A percentile compares a stretch with the other conserved stretches of the same genome.
Evolutionary conservation across 2,113 vertebrate genomes (phyloP).

Genomic region (Cheilinus undulatus): DNA sequence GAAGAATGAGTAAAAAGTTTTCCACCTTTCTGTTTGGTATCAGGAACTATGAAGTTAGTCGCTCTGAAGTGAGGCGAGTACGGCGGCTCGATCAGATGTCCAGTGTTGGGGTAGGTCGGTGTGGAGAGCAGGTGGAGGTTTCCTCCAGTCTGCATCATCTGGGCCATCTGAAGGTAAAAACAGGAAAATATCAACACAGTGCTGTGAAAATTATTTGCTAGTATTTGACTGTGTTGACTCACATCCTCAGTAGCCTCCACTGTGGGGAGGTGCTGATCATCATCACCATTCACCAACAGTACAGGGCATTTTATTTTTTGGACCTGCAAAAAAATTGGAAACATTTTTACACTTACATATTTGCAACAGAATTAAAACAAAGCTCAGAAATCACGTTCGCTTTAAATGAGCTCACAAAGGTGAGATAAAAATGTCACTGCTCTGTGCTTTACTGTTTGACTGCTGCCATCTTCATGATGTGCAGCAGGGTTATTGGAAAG

Average conservation of each 20-base stretch:
- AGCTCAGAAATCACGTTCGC: no score
- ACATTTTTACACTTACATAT: no score
- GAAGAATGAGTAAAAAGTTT: no score
- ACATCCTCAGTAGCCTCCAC: constrained; percentile 75
- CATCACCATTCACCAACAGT: constrained; percentile 74
- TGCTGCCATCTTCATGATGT: no score
- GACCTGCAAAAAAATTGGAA: constrained; percentile 56
- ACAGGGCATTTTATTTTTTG: constrained; percentile 78
- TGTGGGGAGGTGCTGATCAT: constrained; percentile 79
- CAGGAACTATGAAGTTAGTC: constrained; percentile 26
- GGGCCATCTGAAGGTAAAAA: constrained; percentile 61
- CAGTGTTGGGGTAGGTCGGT: constrained; percentile 67
- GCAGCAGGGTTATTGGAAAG: no score
- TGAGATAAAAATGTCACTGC: no score
- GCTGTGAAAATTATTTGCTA: no score
- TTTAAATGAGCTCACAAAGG: no score
- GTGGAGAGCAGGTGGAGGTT: constrained; percentile 76
- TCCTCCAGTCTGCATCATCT: constrained; percentile 67
- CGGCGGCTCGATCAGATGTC: constrained; percentile 84
- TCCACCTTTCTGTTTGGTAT: constrained; percentile 39
- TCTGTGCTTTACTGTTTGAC: no score
- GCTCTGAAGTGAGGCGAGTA: constrained; percentile 77
- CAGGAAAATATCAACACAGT: no score
- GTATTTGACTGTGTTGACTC: constrained; percentile 35
- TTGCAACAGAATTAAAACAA: no score